Evolutionary conservation across 2,888 invertebrate genomes (phyloP), one percentile per base, ranked within the genome.

Genomic region (Antheraea assamensis): DNA sequence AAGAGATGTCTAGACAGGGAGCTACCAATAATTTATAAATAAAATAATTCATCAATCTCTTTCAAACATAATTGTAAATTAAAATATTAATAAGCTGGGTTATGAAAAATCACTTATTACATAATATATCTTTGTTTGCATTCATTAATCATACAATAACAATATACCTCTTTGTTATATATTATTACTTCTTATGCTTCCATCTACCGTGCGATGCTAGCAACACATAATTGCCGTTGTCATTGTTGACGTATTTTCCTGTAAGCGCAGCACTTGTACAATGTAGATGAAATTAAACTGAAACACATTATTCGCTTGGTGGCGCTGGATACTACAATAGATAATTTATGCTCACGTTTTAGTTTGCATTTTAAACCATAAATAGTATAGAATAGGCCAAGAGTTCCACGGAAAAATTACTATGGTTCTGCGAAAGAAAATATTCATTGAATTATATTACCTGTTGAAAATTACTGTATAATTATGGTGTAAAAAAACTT

Each of bases 191-290:
- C 2, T 78, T 27, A 71, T 75, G 76, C 78, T 77, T 76, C 85
- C 85, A 85, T 85, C 85, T 85, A 84, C 74, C 81, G 84, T 73
- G 49, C 5, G 64, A 73, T n/a, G 64, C 27, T 61, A 77, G 78
- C 79, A 85, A 80, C 80, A 71, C 71, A 74, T 64, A 58, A 77
- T 78, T 78, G 75, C 75, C 72, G 72, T n/a, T n/a, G 73, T 71
- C 73, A 80, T 84, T 84, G 80, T 83, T 76, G 77, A 76, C 19
- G 68, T n/a, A 35, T 35, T 68, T 68, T n/a, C 35, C n/a, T 77
- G 70, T 73, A 73, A n/a, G 61, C 74, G 73, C 78, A 66, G 74
- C 21, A 73, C 73, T 58, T 72, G 13, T 73, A 61, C n/a, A 55
- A 49, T 66, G 66, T 55, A 58, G 74, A 76, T 73, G 77, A 77